These are phyloP conservation scores for Falco berigora DNA, from an alignment of 2,797 vertebrate species.

Conservation along the genomic window DNA sequence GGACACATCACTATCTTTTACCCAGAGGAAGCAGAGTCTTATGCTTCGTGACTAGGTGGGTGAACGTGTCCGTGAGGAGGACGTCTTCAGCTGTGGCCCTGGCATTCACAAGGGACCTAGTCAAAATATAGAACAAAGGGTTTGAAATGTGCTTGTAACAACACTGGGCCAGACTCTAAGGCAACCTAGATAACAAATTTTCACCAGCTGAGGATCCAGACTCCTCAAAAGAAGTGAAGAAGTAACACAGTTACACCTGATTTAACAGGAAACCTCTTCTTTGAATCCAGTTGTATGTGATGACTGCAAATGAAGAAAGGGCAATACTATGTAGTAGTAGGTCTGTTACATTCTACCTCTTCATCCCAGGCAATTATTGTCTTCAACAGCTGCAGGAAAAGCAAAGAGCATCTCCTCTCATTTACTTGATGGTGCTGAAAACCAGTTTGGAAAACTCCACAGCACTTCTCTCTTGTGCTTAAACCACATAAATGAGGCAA, in stretches of 20 bases:
- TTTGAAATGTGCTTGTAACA: neutral
- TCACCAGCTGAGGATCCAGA: neutral
- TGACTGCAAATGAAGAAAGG: neutral
- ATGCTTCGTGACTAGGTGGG: neutral
- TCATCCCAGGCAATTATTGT: neutral
- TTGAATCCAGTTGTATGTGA: neutral
- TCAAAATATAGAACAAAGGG: neutral
- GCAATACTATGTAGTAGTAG: neutral
- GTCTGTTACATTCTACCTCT: neutral
- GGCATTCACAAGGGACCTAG: rapidly evolving
- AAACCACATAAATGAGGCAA: neutral
- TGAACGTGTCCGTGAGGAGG: neutral
- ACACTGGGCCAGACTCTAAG: neutral
- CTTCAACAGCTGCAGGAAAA: neutral
- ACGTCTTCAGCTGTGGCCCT: neutral
- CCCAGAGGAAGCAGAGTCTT: neutral
- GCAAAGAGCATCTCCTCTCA: neutral
- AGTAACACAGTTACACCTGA: neutral
- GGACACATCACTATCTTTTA: neutral
- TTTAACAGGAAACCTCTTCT: neutral
- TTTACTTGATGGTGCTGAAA: neutral
- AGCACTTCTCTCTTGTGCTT: neutral
- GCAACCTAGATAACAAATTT: neutral
- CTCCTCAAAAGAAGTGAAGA: neutral
- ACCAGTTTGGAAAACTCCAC: neutral